Base-by-base conservation (phyloP, 1,140 invertebrate species). In the Hydropsyche tenuis region DNA sequence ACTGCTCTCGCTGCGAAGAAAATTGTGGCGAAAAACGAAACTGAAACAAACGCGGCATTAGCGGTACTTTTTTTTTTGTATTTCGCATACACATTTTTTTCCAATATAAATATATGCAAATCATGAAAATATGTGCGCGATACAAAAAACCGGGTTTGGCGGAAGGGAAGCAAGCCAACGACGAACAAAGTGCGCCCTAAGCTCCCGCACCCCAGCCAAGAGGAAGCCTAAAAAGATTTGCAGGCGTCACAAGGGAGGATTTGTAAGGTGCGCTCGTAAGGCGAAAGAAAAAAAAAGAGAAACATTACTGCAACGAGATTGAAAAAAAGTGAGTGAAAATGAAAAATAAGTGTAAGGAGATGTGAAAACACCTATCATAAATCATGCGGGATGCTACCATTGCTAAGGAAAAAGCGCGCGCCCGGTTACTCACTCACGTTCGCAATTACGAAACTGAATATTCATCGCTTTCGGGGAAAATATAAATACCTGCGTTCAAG, bases 271-370 rank as follows among this genome's bases (percentile, higher is more conserved):
- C 62, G 62, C 51, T 22, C 56, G 22, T 14, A n/a, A 27, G 23
- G 23, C 43, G 46, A 43, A 64, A 65, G 3, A 37, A 37, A n/a
- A n/a, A 73, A 74, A 64, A 53, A 51, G 43, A 69, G 73, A 70
- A 74, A 74, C 66, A 74, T 69, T 70, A 74, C 53, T 69, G 73
- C 72, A 69, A 69, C 65, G 72, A 73, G 63, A 73, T 68, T 68
- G 73, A 74, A 72, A 73, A 75, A 72, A 71, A 66, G 72, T 42
- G 69, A 71, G 73, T 46, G 53, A 69, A 69, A 76, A 73, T 73
- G 75, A 77, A 77, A 77, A 74, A 77, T 77, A 77, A 71, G 73
- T 65, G 75, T 74, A 77, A 74, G 75, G 73, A 74, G 73, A 74
- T 77, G 75, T 77, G 75, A 77, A 77, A 77, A 77, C 73, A 74